A percentile compares a stretch with the other conserved stretches of the same genome.
phyloP scores from a whole-genome alignment of 2,797 vertebrate species.

The Chloroceryle amazona region DNA sequence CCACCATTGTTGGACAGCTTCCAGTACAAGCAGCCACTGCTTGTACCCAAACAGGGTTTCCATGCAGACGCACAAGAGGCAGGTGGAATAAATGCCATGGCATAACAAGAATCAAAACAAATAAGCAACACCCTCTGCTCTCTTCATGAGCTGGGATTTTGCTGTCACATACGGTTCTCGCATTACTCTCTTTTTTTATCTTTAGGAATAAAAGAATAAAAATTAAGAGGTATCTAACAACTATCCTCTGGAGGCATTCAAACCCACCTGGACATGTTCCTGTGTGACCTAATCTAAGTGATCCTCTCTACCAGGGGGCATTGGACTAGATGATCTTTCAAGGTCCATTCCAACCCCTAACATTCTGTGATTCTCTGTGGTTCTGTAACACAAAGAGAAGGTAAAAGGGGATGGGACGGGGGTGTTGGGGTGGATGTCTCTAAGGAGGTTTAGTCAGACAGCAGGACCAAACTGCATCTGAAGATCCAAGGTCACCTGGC shows the following conservation, averaged over 20 bases:
- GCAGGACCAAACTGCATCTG: background rate
- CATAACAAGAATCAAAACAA: accelerated
- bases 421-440: too few species aligned
- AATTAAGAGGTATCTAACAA: background rate
- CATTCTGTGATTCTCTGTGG: too few species aligned
- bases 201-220: background rate
- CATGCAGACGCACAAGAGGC: background rate
- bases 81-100: background rate
- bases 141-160: accelerated
- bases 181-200: background rate
- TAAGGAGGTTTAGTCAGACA: background rate
- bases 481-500: background rate
- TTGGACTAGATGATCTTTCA: too few species aligned
- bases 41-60: too few species aligned
- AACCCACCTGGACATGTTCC: too few species aligned
- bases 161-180: background rate
- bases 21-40: background rate
- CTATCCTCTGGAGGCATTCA: too few species aligned
- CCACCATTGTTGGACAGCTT: too few species aligned
- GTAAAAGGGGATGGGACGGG: background rate
- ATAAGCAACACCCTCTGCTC: too few species aligned
- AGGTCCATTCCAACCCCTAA: too few species aligned
- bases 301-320: too few species aligned
- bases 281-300: too few species aligned
- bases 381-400: background rate